Evolutionary conservation across 2,113 vertebrate genomes (phyloP), one percentile per base, ranked within the genome.

Genomic region (Megaceryle torquata): DNA sequence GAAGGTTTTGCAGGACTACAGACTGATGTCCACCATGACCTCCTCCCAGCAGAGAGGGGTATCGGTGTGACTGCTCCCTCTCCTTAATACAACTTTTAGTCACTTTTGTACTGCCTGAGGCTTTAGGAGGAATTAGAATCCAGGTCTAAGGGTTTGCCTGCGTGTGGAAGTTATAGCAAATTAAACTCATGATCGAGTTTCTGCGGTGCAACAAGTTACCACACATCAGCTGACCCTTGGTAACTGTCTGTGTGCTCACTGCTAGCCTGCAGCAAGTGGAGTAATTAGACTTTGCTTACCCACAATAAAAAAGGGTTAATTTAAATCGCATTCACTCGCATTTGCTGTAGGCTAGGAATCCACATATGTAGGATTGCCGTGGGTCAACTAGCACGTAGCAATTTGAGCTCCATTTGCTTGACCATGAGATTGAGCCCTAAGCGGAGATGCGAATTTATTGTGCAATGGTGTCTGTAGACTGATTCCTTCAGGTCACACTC

Each of bases 271-370:
- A 95, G 96, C 96, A 22, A 96, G 74, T 6, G 2, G 5, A 77
- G 61, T 87, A 96, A 97, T 97, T 96, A 97, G 95, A 71, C 86
- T 95, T 64, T 87, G 93, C 95, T 97, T 95, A 72, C 86, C 94
- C 95, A 96, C 96, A 97, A 96, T 97, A 95, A 95, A 97, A 96
- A 95, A 96, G 94, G 93, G 94, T 97, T 96, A 96, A 96, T 96
- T 96, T 93, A 91, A 91, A 95, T 96, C 95, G 39, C 91, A n/a
- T 92, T 96, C 8, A 0, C 83, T 20, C 75, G 69, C 77, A 0
- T 69, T 95, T 48, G 96, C 96, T 96, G 95, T 96, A 97, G 96
- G 96, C 89, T 93, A 97, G 74, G 89, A 86, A 97, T 95, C 95
- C 94, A 76, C 74, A 10, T 25, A 1, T n/a, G 89, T 84, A 87